These are phyloP conservation scores for Polypedilum pembai DNA, from an alignment of 1,140 invertebrate genomes.

Conservation along the genomic window DNA sequence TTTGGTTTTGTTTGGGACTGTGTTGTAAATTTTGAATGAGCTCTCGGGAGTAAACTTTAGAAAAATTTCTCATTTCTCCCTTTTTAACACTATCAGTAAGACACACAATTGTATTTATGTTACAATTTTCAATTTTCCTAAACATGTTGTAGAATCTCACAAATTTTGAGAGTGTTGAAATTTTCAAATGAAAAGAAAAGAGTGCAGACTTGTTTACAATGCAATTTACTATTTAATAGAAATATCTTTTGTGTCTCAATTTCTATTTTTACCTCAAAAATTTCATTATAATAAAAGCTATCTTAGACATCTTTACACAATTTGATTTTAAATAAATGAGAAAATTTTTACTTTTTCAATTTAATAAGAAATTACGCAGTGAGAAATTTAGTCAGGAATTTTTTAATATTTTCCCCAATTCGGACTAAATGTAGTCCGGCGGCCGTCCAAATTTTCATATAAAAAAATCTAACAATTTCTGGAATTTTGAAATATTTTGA, in stretches of 20 bases:
- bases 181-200: no score
- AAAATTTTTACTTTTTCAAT: no score
- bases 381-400: no score
- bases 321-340: no score
- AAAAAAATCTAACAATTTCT: no score
- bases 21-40: constrained; percentile 16
- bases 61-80: background rate
- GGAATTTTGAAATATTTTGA: no score
- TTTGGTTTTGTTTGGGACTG: constrained; percentile 15
- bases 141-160: background rate
- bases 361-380: no score
- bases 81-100: background rate
- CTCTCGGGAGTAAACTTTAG: background rate
- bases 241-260: background rate
- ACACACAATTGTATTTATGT: background rate
- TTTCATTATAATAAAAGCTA: background rate
- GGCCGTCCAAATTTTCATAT: no score
- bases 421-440: no score
- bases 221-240: constrained; percentile 19
- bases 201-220: background rate
- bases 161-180: no score
- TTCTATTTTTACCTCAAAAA: background rate
- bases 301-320: no score
- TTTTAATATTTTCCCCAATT: no score
- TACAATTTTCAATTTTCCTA: constrained; percentile 28